Evolutionary conservation across 2,113 vertebrate species (phyloP), one percentile per base, ranked within the genome.

Genomic region (Naja naja): DNA sequence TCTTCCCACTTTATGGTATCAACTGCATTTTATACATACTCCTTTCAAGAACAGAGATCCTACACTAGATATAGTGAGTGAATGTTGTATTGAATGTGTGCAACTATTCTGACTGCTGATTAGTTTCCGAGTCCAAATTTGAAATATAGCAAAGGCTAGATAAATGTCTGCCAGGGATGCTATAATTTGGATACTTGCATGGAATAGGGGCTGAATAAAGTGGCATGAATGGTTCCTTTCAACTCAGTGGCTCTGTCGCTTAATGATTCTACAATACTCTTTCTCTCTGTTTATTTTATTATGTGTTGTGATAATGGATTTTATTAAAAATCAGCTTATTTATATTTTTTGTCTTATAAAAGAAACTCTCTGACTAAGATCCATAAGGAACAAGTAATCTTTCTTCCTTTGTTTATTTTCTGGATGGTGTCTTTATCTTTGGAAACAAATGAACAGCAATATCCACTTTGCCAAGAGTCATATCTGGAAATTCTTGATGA

Each of bases 401-500:
- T 8, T 16, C 20, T 2, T 1, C 58, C 16, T 54, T 89, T 25
- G 88, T n/a, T 86, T 64, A 39, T 53, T 60, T 92, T 49, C 3
- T 53, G 5, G 49, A 47, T 9, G 60, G 56, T 87, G 49, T 87
- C 85, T 49, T 93, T 88, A 69, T 87, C 90, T 55, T 91, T 93
- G 27, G 47, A 91, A 89, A 3, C 5, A 74, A 94, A 54, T 43
- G 87, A 4, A 14, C 25, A 94, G 86, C 34, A 43, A 47, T 23
- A 92, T 93, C 9, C 0, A 43, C 22, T 47, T 0, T 94, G 91
- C 81, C 94, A 96, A 91, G 34, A 91, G 18, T 49, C 55, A 47
- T 34, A 95, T 90, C 47, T 92, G 92, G 92, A 91, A 96, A 58
- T 45, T 85, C 34, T 52, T 90, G 11, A 2, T 6, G 49, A 74